These are phyloP conservation scores for Egretta garzetta DNA, from an alignment of 2,113 vertebrate genomes.

Conservation along the genomic window DNA sequence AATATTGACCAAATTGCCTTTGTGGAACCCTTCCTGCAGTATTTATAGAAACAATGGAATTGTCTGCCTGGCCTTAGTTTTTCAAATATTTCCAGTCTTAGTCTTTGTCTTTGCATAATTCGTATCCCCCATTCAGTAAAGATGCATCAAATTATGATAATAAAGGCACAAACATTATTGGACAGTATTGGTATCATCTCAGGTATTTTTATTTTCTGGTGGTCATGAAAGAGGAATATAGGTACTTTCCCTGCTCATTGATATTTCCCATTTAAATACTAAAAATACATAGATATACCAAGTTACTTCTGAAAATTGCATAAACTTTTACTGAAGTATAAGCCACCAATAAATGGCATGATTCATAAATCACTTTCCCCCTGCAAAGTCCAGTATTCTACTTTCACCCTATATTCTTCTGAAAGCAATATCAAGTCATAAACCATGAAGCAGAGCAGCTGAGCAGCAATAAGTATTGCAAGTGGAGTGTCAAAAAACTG, in stretches of 20 bases:
- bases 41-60: not conserved
- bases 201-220: not conserved
- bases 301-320: not conserved
- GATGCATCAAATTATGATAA: not conserved
- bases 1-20: not conserved
- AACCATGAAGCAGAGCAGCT: conserved; percentile 23
- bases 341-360: not conserved
- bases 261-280: not conserved
- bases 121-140: not conserved
- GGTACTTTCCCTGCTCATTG: not conserved
- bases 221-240: not conserved
- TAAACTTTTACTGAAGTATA: not conserved
- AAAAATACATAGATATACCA: not conserved
- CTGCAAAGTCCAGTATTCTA: not conserved
- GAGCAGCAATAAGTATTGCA: conserved; percentile 41
- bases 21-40: not conserved
- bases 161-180: not conserved
- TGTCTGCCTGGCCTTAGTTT: not conserved
- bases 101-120: not conserved
- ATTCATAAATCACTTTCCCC: not conserved
- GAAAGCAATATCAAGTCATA: conserved; percentile 43
- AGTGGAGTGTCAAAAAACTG: conserved; percentile 14
- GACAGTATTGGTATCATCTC: not conserved
- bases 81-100: not conserved
- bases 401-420: conserved; percentile 19